Conservation (phyloP, 2,888 invertebrate species). For the Ophion costatus region DNA sequence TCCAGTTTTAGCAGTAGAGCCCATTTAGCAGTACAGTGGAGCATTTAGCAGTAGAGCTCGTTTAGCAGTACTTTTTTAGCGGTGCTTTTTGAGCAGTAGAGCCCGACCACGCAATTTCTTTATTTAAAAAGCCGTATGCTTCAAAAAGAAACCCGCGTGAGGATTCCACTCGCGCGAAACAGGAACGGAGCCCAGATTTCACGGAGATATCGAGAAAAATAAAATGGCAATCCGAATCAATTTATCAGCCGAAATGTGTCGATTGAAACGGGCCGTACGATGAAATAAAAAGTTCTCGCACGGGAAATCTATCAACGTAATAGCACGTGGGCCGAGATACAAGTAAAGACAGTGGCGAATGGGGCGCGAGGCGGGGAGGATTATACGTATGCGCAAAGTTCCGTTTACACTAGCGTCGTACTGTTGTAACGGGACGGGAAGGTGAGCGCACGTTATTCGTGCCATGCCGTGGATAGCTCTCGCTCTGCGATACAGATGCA, state of each 20-base stretch:
- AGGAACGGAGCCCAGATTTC: too few relatives aligned
- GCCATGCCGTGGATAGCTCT: conserved; percentile 64
- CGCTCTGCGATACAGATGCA: conserved; percentile 34
- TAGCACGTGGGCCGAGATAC: conserved; percentile 9
- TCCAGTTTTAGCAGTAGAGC: too few relatives aligned
- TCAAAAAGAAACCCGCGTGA: too few relatives aligned
- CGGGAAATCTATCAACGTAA: conserved; percentile 33
- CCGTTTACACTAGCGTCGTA: conserved; percentile 44
- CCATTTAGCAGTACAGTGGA: too few relatives aligned
- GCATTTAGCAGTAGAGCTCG: too few relatives aligned
- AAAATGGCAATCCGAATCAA: too few relatives aligned
- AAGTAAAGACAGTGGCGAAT: not conserved
- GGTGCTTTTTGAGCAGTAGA: too few relatives aligned
- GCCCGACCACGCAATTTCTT: too few relatives aligned
- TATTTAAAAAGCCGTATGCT: too few relatives aligned
- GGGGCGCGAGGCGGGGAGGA: not conserved
- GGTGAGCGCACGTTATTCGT: conserved; percentile 61
- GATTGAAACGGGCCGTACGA: not conserved
- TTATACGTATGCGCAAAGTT: conserved; percentile 54
- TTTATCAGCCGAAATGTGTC: conserved; percentile 17
- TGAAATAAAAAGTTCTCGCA: conserved; percentile 7
- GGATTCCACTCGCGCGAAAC: too few relatives aligned
- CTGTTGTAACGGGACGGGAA: conserved; percentile 50
- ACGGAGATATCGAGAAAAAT: too few relatives aligned
- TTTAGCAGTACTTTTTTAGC: too few relatives aligned